These are phyloP conservation scores for Megaleporinus macrocephalus DNA, from an alignment of 2,113 vertebrate species.

Conservation along the genomic window DNA sequence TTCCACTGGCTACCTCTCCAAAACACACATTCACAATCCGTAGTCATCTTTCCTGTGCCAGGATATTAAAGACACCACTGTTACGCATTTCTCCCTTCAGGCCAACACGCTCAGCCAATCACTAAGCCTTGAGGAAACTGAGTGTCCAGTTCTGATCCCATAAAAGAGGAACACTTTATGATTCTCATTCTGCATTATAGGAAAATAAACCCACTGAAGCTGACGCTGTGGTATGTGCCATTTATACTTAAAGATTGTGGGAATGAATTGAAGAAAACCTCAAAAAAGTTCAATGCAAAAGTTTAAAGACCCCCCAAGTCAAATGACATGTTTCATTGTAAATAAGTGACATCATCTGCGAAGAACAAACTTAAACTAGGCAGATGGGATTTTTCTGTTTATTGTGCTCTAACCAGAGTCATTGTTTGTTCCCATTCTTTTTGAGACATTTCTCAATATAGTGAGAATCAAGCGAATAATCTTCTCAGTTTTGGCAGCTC, in stretches of 20 bases:
- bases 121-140: not conserved
- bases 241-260: not conserved
- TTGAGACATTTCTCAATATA: too few relatives aligned
- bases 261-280: not conserved
- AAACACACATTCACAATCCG: conserved; percentile 5
- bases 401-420: too few relatives aligned
- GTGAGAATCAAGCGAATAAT: too few relatives aligned
- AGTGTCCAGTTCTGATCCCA: not conserved
- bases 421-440: too few relatives aligned
- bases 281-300: too few relatives aligned
- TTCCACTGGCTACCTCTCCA: not conserved
- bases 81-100: not conserved
- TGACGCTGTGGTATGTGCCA: not conserved
- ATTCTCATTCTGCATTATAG: not conserved
- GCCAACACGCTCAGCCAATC: not conserved
- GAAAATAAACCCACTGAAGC: not conserved
- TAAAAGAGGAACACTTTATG: conserved; percentile 6
- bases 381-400: too few relatives aligned
- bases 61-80: not conserved
- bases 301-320: too few relatives aligned
- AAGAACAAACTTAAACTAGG: too few relatives aligned
- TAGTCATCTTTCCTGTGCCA: not conserved
- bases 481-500: too few relatives aligned
- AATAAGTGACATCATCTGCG: too few relatives aligned
- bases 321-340: too few relatives aligned